Evolutionary conservation across 2,888 invertebrate species (phyloP).

Genomic region (Eubasilissa splendida): DNA sequence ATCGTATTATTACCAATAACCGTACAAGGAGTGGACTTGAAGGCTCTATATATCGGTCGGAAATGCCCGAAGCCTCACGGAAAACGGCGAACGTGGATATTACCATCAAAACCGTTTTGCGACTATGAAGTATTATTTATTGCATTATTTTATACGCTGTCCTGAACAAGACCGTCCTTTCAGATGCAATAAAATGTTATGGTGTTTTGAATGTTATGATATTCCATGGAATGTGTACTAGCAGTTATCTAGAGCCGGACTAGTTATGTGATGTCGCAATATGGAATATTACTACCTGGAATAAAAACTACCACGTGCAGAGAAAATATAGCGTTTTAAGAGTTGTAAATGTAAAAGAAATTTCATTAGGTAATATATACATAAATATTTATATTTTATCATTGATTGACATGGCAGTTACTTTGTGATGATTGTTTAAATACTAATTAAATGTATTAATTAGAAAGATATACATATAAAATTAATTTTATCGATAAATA

Average conservation of each 20-base stretch:
- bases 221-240: constrained; percentile 9
- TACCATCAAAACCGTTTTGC: constrained; percentile 28
- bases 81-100: constrained; percentile 21
- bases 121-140: constrained; percentile 28
- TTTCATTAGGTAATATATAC: no score
- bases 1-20: constrained; percentile 40
- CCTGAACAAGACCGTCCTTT: constrained; percentile 8
- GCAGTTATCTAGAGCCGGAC: neutral
- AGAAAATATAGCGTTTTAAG: no score
- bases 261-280: no score
- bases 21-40: constrained; percentile 36
- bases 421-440: no score
- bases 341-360: no score
- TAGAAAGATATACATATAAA: no score
- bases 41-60: constrained; percentile 3
- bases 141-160: constrained; percentile 7
- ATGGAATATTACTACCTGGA: no score
- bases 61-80: constrained; percentile 36
- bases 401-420: no score
- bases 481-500: no score
- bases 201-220: constrained; percentile 6
- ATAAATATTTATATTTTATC: no score
- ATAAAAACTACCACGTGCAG: no score
- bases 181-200: constrained; percentile 24
- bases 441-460: no score